Base-by-base conservation (phyloP, 2,113 vertebrate genomes). In the Alouatta palliata region DNA sequence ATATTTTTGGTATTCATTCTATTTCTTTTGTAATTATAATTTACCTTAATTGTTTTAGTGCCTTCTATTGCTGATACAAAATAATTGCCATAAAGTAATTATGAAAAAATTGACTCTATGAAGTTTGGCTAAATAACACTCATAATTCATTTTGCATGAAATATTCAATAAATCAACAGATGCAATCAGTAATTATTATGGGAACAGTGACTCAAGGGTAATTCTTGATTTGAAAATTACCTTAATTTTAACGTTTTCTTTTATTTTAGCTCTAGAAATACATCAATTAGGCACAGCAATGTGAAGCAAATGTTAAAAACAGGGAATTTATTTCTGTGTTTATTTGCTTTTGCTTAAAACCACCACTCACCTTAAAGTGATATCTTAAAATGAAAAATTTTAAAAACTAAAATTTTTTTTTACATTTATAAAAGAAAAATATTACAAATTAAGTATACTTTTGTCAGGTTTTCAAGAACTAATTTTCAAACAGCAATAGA, bases 211-310 rank as follows among this genome's bases (percentile, higher is more conserved):
- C 6, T 40, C 8, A 96, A 91, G 47, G 9, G 91, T 96, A 92
- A 96, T 76, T 96, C 8, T 90, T 97, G 5, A 86, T 93, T 91
- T 96, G 30, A 91, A 98, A 98, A 84, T 30, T 73, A 52, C 30
- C 40, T 77, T 71, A 73, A 87, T 94, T 97, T 95, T 89, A 88
- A 70, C 88, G n/a, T 27, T 96, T 94, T 95, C 13, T 14, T 49
- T 94, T 95, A 13, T 14, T 49, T 61, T 66, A 58, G 35, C 30
- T 98, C 6, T 90, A 45, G 61, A 90, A 96, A 96, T 35, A 95
- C 0, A 90, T 8, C 2, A 96, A 20, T 96, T 97, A 88, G 54
- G 3, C 6, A 43, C 14, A 90, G 68, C 92, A 96, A 80, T 0
- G 14, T 88, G 21, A 37, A 77, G 5, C 79, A 95, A 97, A 96